Base-by-base conservation (phyloP, 2,797 vertebrate species). In the Sus cebifrons region DNA sequence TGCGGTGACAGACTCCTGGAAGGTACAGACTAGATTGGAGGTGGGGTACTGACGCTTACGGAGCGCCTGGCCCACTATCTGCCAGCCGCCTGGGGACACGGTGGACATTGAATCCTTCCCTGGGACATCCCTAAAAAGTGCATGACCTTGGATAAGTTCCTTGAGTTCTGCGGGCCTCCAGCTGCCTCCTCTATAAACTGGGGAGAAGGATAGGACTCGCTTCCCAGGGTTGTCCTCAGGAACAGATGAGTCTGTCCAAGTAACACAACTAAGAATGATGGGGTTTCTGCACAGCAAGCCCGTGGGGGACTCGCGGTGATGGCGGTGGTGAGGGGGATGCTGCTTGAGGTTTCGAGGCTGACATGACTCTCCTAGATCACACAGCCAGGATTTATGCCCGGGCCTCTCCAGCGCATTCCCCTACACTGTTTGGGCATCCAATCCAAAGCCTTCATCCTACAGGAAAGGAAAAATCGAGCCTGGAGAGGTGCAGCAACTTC, bases 11-110 rank as follows among this genome's bases (percentile, higher is more conserved):
- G 8, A 5, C 1, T 83, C 36, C 29, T 62, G 15, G 67, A 62
- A 94, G 85, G 20, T 58, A 10, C 25, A 4, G 21, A 18, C 25
- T 13, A 21, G 32, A 10, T 18, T 12, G 20, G 49, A 54, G 6
- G 54, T 13, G n/a, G 71, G 44, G 10, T 0, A 54, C 49, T 21
- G 40, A 44, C 0, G 5, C 21, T 85, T 17, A 6, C 10, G 5
- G 17, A 60, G 23, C 0, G n/a, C 8, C 4, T 25, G 23, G 21
- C 23, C 25, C 1, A 1, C 7, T 7, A 0, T 0, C 2, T 17
- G n/a, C 67, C 0, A 0, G 36, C 9, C 12, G 2, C 64, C 5
- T 15, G 67, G 29, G 23, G 15, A 23, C 3, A 3, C 36, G 3
- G 0, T 0, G 13, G 71, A 64, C 52, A 5, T 1, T 0, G 6